Conservation (phyloP, 2,888 invertebrate genomes). For the Cataglyphis rosenhaueri region DNA sequence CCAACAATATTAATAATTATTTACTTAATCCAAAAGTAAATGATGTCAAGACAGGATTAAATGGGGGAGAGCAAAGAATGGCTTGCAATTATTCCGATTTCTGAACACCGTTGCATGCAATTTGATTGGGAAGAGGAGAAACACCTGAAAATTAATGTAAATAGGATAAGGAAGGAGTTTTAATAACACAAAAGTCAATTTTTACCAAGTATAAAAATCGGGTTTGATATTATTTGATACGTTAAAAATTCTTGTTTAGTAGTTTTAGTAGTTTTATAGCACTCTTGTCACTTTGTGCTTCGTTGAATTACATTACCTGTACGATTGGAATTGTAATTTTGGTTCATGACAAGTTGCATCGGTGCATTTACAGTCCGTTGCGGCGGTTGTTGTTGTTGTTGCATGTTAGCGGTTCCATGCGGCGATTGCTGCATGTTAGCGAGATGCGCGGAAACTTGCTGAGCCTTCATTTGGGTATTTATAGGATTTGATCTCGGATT, state of each 20-base stretch:
- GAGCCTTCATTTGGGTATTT: constrained; percentile 86
- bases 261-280: not conserved
- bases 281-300: not conserved
- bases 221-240: not conserved
- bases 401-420: constrained; percentile 48
- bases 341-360: constrained; percentile 80
- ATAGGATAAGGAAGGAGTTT: constrained; percentile 16
- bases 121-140: constrained; percentile 72
- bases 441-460: constrained; percentile 83
- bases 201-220: not conserved
- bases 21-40: constrained; percentile 71
- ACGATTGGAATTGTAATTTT: constrained; percentile 81
- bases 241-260: not conserved
- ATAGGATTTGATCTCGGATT: constrained; percentile 82
- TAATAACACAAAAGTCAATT: not conserved
- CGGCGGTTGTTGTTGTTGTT: constrained; percentile 86
- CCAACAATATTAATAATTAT: constrained; percentile 60
- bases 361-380: constrained; percentile 80
- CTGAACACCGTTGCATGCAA: constrained; percentile 77
- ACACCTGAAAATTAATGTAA: constrained; percentile 73
- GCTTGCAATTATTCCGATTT: constrained; percentile 75
- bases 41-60: constrained; percentile 66
- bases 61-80: constrained; percentile 62
- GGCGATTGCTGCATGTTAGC: constrained; percentile 85
- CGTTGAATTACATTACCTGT: constrained; percentile 72